Conservation (phyloP, 2,113 vertebrate species). For the Melozone crissalis region DNA sequence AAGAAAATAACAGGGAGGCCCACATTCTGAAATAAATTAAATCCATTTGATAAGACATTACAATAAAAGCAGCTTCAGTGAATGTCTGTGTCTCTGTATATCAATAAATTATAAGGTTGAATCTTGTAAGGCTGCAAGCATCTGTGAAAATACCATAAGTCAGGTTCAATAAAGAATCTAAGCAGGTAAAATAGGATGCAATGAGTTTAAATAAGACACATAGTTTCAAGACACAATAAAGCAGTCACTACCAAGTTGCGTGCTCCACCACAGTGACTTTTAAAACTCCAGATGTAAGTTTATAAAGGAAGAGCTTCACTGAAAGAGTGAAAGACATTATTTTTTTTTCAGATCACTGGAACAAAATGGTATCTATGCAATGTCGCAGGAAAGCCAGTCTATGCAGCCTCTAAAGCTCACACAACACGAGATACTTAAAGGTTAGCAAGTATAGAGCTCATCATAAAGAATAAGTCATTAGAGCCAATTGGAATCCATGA, state of each 20-base stretch:
- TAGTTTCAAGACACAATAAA: not conserved
- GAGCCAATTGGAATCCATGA: not conserved
- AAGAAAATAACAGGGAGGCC: not conserved
- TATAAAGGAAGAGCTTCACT: not conserved
- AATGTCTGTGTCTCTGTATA: not conserved
- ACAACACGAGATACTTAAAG: not conserved
- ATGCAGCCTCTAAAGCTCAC: not conserved
- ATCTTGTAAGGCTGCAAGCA: not conserved
- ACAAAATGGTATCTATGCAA: not conserved
- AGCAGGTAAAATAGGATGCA: not conserved
- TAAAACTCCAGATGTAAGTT: not conserved
- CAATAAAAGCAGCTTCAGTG: not conserved
- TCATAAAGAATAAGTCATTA: not conserved
- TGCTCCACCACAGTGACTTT: not conserved
- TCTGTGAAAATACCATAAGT: not conserved
- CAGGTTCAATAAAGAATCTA: not conserved
- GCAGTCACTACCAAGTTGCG: not conserved
- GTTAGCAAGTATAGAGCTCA: not conserved
- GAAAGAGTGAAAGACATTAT: not conserved
- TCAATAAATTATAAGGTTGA: not conserved
- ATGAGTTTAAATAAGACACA: not conserved
- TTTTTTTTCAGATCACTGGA: not conserved
- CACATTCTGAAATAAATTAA: not conserved
- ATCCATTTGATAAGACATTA: not conserved
- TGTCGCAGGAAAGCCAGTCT: not conserved